These are phyloP conservation scores for Pseudopodoces humilis DNA, from an alignment of 2,113 vertebrate genomes.

Conservation along the genomic window DNA sequence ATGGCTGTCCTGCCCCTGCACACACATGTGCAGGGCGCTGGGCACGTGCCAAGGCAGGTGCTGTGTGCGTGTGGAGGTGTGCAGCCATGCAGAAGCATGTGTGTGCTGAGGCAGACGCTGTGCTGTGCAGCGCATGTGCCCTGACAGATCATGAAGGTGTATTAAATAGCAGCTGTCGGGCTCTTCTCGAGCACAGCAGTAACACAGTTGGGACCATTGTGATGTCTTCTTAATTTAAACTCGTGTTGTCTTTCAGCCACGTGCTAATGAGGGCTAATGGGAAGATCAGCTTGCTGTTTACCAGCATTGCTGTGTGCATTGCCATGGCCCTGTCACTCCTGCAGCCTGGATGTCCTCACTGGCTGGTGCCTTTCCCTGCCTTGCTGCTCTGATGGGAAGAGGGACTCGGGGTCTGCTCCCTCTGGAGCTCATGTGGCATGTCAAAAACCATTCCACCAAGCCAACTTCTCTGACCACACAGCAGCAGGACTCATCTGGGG, in stretches of 20 bases:
- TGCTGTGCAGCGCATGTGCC: background rate
- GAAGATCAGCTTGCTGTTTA: constrained; percentile 49
- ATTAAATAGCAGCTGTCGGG: constrained; percentile 65
- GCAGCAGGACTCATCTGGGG: accelerated
- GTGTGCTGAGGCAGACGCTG: background rate
- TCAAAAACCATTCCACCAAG: background rate
- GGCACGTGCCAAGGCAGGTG: background rate
- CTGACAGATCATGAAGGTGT: background rate
- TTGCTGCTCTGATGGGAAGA: background rate
- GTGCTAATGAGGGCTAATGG: constrained; percentile 75
- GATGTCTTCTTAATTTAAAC: constrained; percentile 70
- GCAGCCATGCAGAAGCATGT: background rate
- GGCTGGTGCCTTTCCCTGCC: background rate
- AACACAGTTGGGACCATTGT: constrained; percentile 69
- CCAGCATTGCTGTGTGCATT: background rate
- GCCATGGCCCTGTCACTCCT: background rate
- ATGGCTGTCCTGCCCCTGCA: background rate
- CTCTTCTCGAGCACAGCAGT: constrained; percentile 10
- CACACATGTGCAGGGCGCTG: accelerated
- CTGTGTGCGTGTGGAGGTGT: background rate
- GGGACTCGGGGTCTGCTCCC: background rate
- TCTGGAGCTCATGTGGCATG: accelerated
- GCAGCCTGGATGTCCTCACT: background rate
- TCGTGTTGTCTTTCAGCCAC: constrained; percentile 68
- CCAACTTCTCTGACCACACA: accelerated